Evolutionary conservation across 2,113 vertebrate genomes (phyloP), one percentile per base, ranked within the genome.

Genomic region (Bagarius yarrelli): DNA sequence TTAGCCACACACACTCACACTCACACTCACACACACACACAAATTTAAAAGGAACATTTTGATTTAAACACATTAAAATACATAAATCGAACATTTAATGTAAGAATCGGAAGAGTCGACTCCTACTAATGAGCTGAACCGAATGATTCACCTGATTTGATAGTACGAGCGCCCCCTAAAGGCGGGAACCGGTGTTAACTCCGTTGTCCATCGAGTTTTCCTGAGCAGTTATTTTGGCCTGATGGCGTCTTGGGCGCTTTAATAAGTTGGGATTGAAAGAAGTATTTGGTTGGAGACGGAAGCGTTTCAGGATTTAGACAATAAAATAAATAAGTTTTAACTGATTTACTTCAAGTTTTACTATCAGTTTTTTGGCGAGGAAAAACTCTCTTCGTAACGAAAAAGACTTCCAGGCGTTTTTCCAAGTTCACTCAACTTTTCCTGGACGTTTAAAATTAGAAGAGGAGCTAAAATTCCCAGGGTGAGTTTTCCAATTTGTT

Each of bases 341-440:
- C 5, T n/a, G n/a, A n/a, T n/a, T n/a, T n/a, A n/a, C 44, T 11
- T 6, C 9, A n/a, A n/a, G n/a, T 47, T 47, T 11, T 47, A 4
- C 44, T 47, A 4, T 40, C 8, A 40, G 8, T 4, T 40, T 4
- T 8, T 40, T 8, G 36, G 3, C 3, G 8, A 40, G 3, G 3
- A 8, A 8, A 40, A 4, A 4, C 8, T 8, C 36, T 3, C 8
- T 3, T 40, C 36, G 36, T 40, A 40, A 40, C 36, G 3, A 55
- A 61, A 25, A 19, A 2, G 8, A 67, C 44, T 66, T 66, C 50
- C 63, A 19, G 30, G 11, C 36, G 40, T 25, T 47, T 70, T 70
- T 59, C 18, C n/a, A 75, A 69, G 61, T 76, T 61, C 44, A 63
- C 69, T 60, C n/a, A 84, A 80, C 83, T 84, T 80, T 79, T n/a